phyloP scores from a whole-genome alignment of 1,140 invertebrate species.

The Homarus americanus region DNA sequence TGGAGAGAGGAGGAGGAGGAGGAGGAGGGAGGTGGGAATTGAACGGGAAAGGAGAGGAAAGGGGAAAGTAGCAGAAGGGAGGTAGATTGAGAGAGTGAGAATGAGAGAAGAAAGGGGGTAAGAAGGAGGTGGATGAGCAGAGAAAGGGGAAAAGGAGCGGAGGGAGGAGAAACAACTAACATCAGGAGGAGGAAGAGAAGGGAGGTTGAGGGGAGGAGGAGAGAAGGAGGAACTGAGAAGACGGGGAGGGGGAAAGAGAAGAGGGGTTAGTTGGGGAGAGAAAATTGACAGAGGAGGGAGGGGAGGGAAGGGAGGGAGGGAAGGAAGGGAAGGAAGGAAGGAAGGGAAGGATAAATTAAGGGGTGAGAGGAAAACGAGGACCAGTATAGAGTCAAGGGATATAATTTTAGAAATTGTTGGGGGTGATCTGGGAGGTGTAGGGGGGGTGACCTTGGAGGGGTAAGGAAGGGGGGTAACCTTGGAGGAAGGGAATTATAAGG shows the following conservation, averaged over 20 bases:
- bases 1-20: too few relatives aligned
- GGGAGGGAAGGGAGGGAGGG: not conserved
- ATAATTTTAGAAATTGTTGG: not conserved
- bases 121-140: too few relatives aligned
- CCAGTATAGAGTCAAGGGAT: not conserved
- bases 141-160: not conserved
- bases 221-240: not conserved
- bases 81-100: too few relatives aligned
- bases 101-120: too few relatives aligned
- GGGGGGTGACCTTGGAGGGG: not conserved
- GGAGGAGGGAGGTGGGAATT: too few relatives aligned
- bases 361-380: not conserved
- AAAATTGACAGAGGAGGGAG: not conserved
- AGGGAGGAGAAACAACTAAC: not conserved
- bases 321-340: not conserved
- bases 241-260: not conserved
- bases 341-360: not conserved
- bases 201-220: not conserved
- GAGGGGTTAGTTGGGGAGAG: not conserved
- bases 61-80: too few relatives aligned
- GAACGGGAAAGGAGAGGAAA: too few relatives aligned
- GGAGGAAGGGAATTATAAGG: not conserved
- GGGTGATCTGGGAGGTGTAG: not conserved
- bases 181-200: not conserved
- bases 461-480: not conserved